phyloP scores from a whole-genome alignment of 2,113 vertebrate species.

The Dipodomys stephensi region DNA sequence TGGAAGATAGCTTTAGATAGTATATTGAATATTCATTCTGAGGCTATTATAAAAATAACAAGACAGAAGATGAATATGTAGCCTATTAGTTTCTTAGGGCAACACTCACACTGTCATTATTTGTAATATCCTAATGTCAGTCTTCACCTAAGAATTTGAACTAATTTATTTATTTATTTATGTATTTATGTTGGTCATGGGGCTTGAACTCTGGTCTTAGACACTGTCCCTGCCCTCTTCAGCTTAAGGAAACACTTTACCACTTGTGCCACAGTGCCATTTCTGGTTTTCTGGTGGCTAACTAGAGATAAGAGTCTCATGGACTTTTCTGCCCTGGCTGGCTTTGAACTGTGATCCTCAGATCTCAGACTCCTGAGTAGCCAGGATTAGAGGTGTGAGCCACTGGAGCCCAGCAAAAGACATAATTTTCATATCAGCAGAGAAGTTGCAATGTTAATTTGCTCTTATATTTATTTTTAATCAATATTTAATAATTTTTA shows the following conservation, averaged over 20 bases:
- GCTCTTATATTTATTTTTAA: neutral
- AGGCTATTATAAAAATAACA: conserved; percentile 11
- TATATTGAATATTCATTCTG: conserved; percentile 3
- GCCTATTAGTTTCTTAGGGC: neutral
- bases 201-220: too few relatives aligned
- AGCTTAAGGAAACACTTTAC: too few relatives aligned
- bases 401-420: neutral
- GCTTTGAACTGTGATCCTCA: too few relatives aligned
- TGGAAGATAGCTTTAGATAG: conserved; percentile 13
- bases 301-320: too few relatives aligned
- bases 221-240: too few relatives aligned
- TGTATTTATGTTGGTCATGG: too few relatives aligned
- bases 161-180: too few relatives aligned
- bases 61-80: neutral
- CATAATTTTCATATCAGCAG: neutral
- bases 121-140: neutral
- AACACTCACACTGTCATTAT: neutral
- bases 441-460: neutral
- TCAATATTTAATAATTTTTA: conserved; percentile 8
- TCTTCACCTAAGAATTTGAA: neutral
- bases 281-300: too few relatives aligned
- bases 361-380: too few relatives aligned
- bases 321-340: too few relatives aligned
- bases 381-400: too few relatives aligned
- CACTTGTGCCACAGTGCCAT: too few relatives aligned